Evolutionary conservation across 1,140 invertebrate species (phyloP).

Genomic region (Mactra quadrangularis): DNA sequence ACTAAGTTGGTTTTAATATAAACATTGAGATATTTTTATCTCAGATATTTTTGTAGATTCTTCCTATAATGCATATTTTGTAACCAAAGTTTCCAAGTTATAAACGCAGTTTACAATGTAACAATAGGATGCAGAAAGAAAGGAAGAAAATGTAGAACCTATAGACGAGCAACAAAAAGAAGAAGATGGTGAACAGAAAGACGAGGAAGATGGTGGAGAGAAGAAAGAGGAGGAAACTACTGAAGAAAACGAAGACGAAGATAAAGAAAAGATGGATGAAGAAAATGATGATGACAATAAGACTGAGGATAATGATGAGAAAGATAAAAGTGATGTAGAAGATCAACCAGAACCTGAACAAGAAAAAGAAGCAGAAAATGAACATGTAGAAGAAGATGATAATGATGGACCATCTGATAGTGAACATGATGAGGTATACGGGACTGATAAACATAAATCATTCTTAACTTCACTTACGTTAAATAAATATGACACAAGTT

Average conservation of each 20-base stretch:
- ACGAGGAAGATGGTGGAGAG: not conserved
- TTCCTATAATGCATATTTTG: too few relatives aligned
- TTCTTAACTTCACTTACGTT: too few relatives aligned
- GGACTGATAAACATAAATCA: not conserved
- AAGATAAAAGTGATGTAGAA: not conserved
- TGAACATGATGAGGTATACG: not conserved
- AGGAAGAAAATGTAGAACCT: constrained; percentile 2
- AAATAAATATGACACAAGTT: too few relatives aligned
- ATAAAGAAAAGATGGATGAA: constrained; percentile 1
- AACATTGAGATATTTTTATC: too few relatives aligned
- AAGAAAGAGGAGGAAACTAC: not conserved
- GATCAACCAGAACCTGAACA: not conserved
- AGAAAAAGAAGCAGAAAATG: not conserved
- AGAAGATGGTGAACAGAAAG: not conserved
- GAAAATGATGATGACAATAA: not conserved
- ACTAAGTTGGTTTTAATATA: too few relatives aligned
- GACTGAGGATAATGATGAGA: constrained; percentile 17
- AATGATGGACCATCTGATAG: not conserved
- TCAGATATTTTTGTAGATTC: too few relatives aligned
- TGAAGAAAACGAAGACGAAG: not conserved
- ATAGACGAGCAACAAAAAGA: not conserved
- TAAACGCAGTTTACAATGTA: not conserved
- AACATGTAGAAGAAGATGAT: not conserved
- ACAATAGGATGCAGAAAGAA: not conserved
- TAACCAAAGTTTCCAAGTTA: too few relatives aligned